A percentile compares a stretch with the other conserved stretches of the same genome.
phyloP scores from a whole-genome alignment of 2,888 invertebrate genomes.

The Trachelus tabidus region DNA sequence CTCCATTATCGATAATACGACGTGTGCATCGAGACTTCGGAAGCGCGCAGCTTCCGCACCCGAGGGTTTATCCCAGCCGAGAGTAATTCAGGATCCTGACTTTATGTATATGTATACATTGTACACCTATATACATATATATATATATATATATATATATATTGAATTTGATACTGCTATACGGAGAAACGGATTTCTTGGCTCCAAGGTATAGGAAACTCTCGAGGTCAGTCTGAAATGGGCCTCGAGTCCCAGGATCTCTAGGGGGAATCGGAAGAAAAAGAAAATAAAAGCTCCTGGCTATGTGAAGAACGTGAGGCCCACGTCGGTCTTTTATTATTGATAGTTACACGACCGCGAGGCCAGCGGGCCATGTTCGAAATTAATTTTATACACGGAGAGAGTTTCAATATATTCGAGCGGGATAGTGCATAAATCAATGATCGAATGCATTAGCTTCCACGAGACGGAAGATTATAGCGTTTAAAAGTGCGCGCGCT shows the following conservation, averaged over 20 bases:
- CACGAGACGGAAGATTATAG: slow-evolving; percentile 42
- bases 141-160: too few relatives aligned
- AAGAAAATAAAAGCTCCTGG: not conserved
- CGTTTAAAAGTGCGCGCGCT: slow-evolving; percentile 39
- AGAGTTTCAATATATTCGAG: slow-evolving; percentile 56
- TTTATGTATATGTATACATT: too few relatives aligned
- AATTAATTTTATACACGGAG: slow-evolving; percentile 60
- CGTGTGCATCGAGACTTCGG: slow-evolving; percentile 45
- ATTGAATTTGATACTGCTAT: too few relatives aligned
- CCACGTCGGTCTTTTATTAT: slow-evolving; percentile 46
- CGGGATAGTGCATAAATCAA: slow-evolving; percentile 60
- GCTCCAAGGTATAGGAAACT: not conserved
- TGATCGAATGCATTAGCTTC: slow-evolving; percentile 60
- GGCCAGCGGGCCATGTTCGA: slow-evolving; percentile 58
- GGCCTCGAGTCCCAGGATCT: not conserved
- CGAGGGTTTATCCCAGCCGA: not conserved
- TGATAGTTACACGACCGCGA: slow-evolving; percentile 61
- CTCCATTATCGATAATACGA: slow-evolving; percentile 50
- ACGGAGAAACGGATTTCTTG: not conserved
- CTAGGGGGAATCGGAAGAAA: slow-evolving; percentile 19
- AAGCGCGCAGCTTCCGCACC: slow-evolving; percentile 7
- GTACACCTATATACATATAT: too few relatives aligned
- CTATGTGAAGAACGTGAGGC: slow-evolving; percentile 19
- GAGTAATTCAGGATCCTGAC: too few relatives aligned
- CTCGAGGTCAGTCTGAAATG: not conserved